phyloP scores from a whole-genome alignment of 2,797 vertebrate species.

The Champsocephalus gunnari region DNA sequence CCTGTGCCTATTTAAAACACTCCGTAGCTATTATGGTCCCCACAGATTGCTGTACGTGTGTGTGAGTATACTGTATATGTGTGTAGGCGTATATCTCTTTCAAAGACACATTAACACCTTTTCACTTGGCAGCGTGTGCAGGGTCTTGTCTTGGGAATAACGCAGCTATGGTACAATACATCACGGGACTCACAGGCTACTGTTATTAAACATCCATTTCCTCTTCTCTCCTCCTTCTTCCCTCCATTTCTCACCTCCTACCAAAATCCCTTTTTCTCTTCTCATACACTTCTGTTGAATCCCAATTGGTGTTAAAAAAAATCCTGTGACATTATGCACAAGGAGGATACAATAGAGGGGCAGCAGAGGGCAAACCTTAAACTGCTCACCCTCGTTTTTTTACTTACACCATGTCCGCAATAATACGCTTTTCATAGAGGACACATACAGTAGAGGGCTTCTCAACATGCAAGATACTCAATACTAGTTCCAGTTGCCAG shows the following conservation, averaged over 20 bases:
- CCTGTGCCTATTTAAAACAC: constrained; percentile 61
- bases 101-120: constrained; percentile 75
- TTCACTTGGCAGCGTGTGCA: constrained; percentile 64
- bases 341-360: not conserved
- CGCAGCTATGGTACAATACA: constrained; percentile 55
- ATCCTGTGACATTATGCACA: constrained; percentile 34
- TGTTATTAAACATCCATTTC: constrained; percentile 59
- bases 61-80: not conserved
- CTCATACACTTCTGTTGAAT: not conserved
- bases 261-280: constrained; percentile 4
- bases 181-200: constrained; percentile 55
- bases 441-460: not conserved
- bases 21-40: constrained; percentile 50
- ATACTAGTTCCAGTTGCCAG: no score
- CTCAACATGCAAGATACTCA: no score
- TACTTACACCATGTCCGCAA: not conserved
- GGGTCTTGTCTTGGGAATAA: constrained; percentile 61
- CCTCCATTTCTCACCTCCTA: constrained; percentile 7
- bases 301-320: constrained; percentile 24
- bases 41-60: constrained; percentile 42
- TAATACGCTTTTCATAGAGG: not conserved
- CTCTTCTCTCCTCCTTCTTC: not conserved
- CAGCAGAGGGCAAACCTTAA: not conserved
- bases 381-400: not conserved
- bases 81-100: constrained; percentile 36